These are phyloP conservation scores for Cacatua alba DNA, from an alignment of 2,113 vertebrate genomes.

Conservation along the genomic window DNA sequence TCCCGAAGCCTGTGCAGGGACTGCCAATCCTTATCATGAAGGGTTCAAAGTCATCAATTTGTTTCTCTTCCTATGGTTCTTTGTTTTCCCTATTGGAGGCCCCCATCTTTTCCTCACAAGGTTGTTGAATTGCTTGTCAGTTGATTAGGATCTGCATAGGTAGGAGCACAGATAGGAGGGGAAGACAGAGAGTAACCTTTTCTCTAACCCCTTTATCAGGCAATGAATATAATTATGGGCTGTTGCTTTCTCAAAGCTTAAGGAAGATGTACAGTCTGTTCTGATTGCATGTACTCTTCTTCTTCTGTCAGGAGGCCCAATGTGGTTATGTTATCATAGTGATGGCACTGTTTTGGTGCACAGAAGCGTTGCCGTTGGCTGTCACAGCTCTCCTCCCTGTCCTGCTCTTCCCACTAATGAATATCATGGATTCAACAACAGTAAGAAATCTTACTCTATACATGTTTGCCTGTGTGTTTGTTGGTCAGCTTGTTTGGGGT, in stretches of 20 bases:
- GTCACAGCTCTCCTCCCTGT: slow-evolving; percentile 88
- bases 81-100: neutral
- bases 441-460: slow-evolving; percentile 64
- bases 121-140: neutral
- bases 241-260: neutral
- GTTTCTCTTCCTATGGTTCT: neutral
- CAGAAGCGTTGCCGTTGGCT: slow-evolving; percentile 88
- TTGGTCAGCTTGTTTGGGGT: neutral
- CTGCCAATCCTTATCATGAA: neutral
- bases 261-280: neutral
- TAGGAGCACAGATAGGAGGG: neutral
- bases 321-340: slow-evolving; percentile 88
- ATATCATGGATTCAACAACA: slow-evolving; percentile 84
- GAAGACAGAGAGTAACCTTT: neutral
- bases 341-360: slow-evolving; percentile 94
- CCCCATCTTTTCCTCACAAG: neutral
- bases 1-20: neutral
- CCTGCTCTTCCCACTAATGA: slow-evolving; percentile 90
- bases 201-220: neutral
- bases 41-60: slow-evolving; percentile 3
- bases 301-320: slow-evolving; percentile 77
- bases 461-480: neutral
- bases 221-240: neutral
- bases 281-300: neutral
- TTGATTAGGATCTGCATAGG: neutral